These are phyloP conservation scores for Poecile montanus DNA, from an alignment of 2,797 vertebrate species.

Conservation along the genomic window DNA sequence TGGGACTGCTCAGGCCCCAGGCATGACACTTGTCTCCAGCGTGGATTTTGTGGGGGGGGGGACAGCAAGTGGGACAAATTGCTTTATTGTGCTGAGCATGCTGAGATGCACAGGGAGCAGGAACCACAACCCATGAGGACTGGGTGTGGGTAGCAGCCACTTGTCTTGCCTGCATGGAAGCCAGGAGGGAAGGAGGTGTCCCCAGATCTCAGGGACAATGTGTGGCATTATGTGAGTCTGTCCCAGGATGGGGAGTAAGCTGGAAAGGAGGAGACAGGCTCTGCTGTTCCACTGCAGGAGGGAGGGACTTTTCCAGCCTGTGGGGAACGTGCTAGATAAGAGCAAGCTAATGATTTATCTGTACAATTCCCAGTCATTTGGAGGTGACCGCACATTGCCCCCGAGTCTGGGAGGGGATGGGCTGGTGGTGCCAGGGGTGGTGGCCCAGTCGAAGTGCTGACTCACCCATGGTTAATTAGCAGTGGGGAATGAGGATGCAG, in stretches of 20 bases:
- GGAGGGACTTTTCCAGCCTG: constrained; percentile 25
- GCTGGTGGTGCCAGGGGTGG: background rate
- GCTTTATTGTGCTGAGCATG: background rate
- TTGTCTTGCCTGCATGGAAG: background rate
- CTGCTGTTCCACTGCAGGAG: background rate
- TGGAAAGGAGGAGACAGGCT: background rate
- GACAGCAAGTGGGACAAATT: background rate
- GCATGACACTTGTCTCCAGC: background rate
- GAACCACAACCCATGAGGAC: background rate
- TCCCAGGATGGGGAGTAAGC: background rate
- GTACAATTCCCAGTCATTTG: background rate
- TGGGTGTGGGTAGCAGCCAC: background rate
- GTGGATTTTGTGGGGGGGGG: background rate
- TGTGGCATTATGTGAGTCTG: background rate
- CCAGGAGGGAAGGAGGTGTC: background rate
- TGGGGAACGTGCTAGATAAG: constrained; percentile 11
- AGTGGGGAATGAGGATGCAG: background rate
- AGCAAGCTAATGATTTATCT: constrained; percentile 18
- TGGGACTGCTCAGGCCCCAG: background rate
- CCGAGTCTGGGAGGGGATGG: background rate
- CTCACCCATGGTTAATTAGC: background rate
- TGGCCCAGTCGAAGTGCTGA: background rate
- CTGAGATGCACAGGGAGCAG: background rate
- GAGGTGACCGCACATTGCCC: fast-evolving
- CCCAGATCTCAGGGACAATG: background rate